Conservation (phyloP, 1,140 invertebrate species). For the Drosophila oshimai region DNA sequence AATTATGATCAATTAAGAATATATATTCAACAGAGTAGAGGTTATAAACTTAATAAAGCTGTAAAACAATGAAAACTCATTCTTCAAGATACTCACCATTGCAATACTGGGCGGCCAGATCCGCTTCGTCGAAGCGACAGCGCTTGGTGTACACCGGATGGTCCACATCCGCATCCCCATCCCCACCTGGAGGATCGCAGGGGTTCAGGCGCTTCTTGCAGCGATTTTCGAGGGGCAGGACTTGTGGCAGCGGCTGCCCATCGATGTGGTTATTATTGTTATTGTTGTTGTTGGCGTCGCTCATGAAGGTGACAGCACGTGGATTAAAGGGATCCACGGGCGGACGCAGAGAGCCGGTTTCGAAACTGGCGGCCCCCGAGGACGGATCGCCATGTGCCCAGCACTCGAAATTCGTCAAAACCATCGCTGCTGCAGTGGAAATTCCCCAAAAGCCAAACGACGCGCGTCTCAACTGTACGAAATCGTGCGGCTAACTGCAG, state of each 20-base stretch:
- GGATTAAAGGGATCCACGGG: slow-evolving; percentile 74
- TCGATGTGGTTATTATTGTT: slow-evolving; percentile 39
- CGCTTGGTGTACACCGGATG: slow-evolving; percentile 63
- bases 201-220: slow-evolving; percentile 71
- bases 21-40: neutral
- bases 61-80: neutral
- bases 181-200: too few species aligned
- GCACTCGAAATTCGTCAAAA: slow-evolving; percentile 81
- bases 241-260: slow-evolving; percentile 12
- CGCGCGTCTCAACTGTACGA: slow-evolving; percentile 32
- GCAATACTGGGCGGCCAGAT: slow-evolving; percentile 74
- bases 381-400: slow-evolving; percentile 74
- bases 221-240: too few species aligned
- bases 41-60: neutral
- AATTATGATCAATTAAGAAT: too few species aligned
- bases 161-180: slow-evolving; percentile 37
- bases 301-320: slow-evolving; percentile 56
- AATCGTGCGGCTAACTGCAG: slow-evolving; percentile 36
- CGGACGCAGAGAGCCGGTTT: slow-evolving; percentile 26
- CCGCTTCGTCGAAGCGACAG: slow-evolving; percentile 71
- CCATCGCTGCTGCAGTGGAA: slow-evolving; percentile 69
- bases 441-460: slow-evolving; percentile 56
- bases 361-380: slow-evolving; percentile 50
- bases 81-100: slow-evolving; percentile 70
- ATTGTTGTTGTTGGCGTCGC: slow-evolving; percentile 59